A percentile compares a stretch with the other conserved stretches of the same genome.
These are phyloP conservation scores for Prinia subflava DNA, from an alignment of 2,113 vertebrate species.

Conservation along the genomic window DNA sequence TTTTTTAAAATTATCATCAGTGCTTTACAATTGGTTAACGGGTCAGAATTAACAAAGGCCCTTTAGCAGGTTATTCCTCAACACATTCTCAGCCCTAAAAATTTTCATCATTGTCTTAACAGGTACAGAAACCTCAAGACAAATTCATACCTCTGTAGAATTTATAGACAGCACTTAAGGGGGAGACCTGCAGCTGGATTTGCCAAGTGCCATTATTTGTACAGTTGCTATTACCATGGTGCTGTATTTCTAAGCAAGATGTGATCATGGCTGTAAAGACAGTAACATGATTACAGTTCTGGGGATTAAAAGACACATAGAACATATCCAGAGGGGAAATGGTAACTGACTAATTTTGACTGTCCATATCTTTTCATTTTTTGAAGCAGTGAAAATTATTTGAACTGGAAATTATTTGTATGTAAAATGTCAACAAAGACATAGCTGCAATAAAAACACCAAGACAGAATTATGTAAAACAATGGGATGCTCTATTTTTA, in stretches of 20 bases:
- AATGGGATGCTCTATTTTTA: background rate
- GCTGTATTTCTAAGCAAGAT: background rate
- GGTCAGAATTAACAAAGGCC: background rate
- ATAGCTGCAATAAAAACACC: background rate
- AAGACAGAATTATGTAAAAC: background rate
- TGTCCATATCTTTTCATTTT: background rate
- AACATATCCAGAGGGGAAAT: background rate
- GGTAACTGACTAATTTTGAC: background rate
- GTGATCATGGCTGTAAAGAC: background rate
- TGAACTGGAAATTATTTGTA: background rate
- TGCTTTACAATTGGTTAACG: background rate
- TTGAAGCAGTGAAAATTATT: background rate
- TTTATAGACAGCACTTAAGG: accelerated
- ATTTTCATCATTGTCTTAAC: background rate
- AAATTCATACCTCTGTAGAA: background rate
- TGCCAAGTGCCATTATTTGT: background rate
- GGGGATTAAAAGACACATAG: background rate
- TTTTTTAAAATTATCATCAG: background rate
- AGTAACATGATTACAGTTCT: background rate
- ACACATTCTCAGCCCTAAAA: background rate
- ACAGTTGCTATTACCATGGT: accelerated
- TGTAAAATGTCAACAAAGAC: background rate
- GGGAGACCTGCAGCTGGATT: background rate
- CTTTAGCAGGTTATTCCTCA: background rate
- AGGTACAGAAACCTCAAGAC: background rate